phyloP scores from a whole-genome alignment of 2,888 invertebrate species.

The Chrysodeixis includens region DNA sequence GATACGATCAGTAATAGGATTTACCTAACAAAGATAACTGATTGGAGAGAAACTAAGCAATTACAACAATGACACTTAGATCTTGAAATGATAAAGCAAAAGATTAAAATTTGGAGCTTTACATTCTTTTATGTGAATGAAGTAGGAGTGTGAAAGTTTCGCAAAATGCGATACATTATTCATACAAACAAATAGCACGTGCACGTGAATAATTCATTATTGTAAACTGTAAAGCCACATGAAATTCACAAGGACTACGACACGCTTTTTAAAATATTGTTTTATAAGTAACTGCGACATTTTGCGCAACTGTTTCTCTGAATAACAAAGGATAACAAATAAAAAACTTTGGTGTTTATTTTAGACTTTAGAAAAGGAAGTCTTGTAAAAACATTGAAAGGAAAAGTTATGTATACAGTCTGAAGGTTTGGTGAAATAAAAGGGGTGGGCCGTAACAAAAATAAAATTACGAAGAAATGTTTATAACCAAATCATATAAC shows the following conservation, averaged over 20 bases:
- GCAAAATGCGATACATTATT: background rate
- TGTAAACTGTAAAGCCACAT: background rate
- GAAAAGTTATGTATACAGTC: background rate
- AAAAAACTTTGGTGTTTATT: background rate
- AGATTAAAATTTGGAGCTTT: background rate
- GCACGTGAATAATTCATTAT: no score
- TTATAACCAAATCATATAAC: background rate
- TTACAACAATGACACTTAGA: background rate
- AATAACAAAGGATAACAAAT: no score
- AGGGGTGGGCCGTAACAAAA: background rate
- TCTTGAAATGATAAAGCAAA: background rate
- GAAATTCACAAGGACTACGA: background rate
- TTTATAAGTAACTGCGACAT: background rate
- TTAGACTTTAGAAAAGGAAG: background rate
- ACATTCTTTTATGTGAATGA: background rate
- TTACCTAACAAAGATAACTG: no score
- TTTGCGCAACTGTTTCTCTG: background rate
- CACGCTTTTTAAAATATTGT: no score
- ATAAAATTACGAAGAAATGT: background rate
- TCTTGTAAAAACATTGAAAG: background rate
- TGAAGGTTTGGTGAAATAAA: background rate
- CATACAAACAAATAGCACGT: background rate
- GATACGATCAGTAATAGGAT: no score
- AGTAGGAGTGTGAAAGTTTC: conserved; percentile 26
- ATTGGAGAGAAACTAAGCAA: no score